Conservation (phyloP, 2,113 vertebrate genomes). For the Beaufortia kweichowensis region DNA sequence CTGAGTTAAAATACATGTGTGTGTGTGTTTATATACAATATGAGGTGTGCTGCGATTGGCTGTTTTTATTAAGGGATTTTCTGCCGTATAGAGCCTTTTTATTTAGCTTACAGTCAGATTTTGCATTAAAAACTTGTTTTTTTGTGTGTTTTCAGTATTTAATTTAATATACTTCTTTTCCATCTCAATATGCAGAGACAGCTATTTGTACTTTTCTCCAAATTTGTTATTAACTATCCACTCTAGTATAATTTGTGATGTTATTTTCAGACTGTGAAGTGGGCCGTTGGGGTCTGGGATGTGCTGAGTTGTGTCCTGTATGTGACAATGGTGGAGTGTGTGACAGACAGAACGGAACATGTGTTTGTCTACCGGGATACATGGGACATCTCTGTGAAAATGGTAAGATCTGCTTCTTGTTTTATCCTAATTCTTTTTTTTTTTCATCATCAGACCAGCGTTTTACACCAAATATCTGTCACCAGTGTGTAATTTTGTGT, state of each 20-base stretch:
- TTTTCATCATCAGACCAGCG: background rate
- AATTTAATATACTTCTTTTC: no score
- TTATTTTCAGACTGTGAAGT: slow-evolving; percentile 73
- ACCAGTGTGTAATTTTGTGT: background rate
- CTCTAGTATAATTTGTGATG: background rate
- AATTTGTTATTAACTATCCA: background rate
- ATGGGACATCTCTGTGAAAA: slow-evolving; percentile 75
- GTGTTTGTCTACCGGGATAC: slow-evolving; percentile 72
- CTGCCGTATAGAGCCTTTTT: background rate
- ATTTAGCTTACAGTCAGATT: no score
- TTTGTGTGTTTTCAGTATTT: no score
- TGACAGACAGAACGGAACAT: slow-evolving; percentile 66
- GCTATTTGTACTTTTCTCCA: no score
- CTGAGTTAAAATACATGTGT: background rate
- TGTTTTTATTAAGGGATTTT: background rate
- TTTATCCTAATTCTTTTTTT: background rate
- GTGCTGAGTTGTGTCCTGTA: slow-evolving; percentile 72
- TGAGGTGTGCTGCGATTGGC: background rate
- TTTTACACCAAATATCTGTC: background rate
- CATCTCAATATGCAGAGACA: no score
- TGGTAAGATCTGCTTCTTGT: slow-evolving; percentile 60
- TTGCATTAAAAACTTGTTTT: no score
- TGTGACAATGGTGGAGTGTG: slow-evolving; percentile 75
- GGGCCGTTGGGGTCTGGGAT: slow-evolving; percentile 79
- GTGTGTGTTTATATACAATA: slow-evolving; percentile 9